Percentiles rank a stretch among this genome's conserved stretches.
Evolutionary conservation across 2,888 invertebrate genomes (phyloP).

Genomic region (Melangyna quadrimaculata): DNA sequence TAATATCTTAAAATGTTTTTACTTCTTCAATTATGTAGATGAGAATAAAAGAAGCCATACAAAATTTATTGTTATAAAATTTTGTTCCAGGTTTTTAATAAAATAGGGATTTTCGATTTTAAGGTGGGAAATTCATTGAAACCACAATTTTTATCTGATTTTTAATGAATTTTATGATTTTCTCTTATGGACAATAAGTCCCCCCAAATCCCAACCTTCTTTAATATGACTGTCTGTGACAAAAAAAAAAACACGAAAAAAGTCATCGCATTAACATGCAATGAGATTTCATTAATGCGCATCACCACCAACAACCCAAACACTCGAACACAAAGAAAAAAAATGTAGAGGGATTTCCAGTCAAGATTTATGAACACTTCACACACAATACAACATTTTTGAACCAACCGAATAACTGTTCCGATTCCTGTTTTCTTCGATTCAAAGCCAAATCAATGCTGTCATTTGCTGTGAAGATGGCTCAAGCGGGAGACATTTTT

Average conservation of each 20-base stretch:
- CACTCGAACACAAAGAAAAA: slow-evolving; percentile 19
- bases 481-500: slow-evolving; percentile 4
- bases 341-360: slow-evolving; percentile 53
- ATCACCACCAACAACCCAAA: slow-evolving; percentile 7
- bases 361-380: slow-evolving; percentile 64
- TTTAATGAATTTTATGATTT: too few relatives aligned
- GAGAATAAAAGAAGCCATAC: too few relatives aligned
- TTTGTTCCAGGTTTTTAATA: too few relatives aligned
- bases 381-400: slow-evolving; percentile 50
- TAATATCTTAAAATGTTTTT: too few relatives aligned
- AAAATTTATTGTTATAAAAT: too few relatives aligned
- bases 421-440: neutral
- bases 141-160: too few relatives aligned
- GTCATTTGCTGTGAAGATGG: slow-evolving; percentile 18
- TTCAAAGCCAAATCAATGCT: slow-evolving; percentile 42
- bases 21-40: too few relatives aligned
- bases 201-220: neutral
- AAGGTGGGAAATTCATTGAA: too few relatives aligned
- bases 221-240: neutral
- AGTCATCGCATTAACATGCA: slow-evolving; percentile 48
- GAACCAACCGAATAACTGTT: slow-evolving; percentile 20
- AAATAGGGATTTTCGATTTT: too few relatives aligned
- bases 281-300: slow-evolving; percentile 55
- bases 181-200: too few relatives aligned
- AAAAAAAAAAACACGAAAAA: slow-evolving; percentile 11